These are phyloP conservation scores for Xanthorhoe spadicearia DNA, from an alignment of 2,888 invertebrate genomes.

Conservation along the genomic window DNA sequence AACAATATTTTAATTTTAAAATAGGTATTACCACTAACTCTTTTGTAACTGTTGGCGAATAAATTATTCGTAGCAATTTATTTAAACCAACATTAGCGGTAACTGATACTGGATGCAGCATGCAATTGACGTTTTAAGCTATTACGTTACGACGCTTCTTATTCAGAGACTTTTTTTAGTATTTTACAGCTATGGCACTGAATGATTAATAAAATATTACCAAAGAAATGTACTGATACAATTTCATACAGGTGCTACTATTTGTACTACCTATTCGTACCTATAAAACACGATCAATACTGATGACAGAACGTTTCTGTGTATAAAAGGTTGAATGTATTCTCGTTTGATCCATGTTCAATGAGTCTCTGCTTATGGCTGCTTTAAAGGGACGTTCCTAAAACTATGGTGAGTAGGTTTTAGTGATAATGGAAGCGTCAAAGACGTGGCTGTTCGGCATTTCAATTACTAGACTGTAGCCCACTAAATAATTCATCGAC, in stretches of 20 bases:
- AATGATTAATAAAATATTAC: too few species aligned
- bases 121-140: constrained; percentile 2
- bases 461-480: constrained; percentile 39
- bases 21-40: constrained; percentile 22
- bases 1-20: constrained; percentile 24
- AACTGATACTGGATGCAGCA: constrained; percentile 8
- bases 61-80: constrained; percentile 14
- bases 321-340: not conserved
- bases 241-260: too few species aligned
- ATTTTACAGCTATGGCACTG: too few species aligned
- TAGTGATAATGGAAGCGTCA: constrained; percentile 17
- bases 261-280: too few species aligned
- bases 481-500: constrained; percentile 42
- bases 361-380: not conserved
- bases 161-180: too few species aligned
- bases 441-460: constrained; percentile 27
- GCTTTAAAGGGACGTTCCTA: constrained; percentile 1
- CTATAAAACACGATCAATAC: too few species aligned
- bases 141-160: too few species aligned
- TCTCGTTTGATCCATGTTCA: not conserved
- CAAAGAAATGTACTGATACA: too few species aligned
- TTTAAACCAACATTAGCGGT: constrained; percentile 10
- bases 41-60: constrained; percentile 22
- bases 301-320: too few species aligned
- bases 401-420: constrained; percentile 15